Percentiles rank a stretch among this genome's conserved stretches.
Conservation (phyloP, 1,140 invertebrate genomes). For the Apis mellifera region Amel_HAv3.1 CM009935.2:12685001-12685500, state of each 20-base stretch:
- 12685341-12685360: too few species aligned
- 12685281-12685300: too few species aligned
- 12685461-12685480: too few species aligned
- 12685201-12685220: neutral
- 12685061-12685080: constrained; percentile 1
- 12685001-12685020: constrained; percentile 23
- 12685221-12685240: neutral
- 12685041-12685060: neutral
- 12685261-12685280: too few species aligned
- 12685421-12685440: too few species aligned
- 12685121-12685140: neutral
- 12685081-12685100: neutral
- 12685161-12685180: constrained; percentile 12
- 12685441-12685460: too few species aligned
- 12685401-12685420: too few species aligned
- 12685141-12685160: neutral
- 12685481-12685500: too few species aligned
- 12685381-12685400: too few species aligned
- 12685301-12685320: too few species aligned
- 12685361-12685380: too few species aligned
- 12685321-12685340: too few species aligned
- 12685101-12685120: neutral
- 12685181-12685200: neutral
- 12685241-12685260: neutral
- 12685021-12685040: constrained; percentile 24